Evolutionary conservation across 2,113 vertebrate species (phyloP).

Genomic region (Uria lomvia): DNA sequence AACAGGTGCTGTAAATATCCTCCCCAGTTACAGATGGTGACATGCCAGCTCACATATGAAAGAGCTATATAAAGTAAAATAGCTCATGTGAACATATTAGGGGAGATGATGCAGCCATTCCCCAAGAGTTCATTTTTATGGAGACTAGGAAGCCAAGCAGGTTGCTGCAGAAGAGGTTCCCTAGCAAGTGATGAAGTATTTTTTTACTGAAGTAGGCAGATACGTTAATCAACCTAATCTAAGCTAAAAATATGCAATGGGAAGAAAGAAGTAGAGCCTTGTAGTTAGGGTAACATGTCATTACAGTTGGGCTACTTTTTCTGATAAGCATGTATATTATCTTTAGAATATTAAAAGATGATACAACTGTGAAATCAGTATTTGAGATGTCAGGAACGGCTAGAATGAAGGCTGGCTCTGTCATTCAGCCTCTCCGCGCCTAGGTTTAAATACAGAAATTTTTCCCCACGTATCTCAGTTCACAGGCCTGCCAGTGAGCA

Average conservation of each 20-base stretch:
- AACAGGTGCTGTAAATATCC: conserved; percentile 15
- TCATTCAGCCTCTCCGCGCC: not conserved
- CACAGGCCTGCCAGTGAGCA: not conserved
- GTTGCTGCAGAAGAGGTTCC: not conserved
- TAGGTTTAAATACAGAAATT: not conserved
- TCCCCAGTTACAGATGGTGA: not conserved
- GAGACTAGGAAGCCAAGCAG: not conserved
- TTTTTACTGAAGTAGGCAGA: not conserved
- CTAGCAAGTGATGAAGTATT: not conserved
- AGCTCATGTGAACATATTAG: not conserved
- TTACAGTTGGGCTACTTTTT: not conserved
- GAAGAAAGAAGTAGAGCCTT: not conserved
- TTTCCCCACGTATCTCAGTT: not conserved
- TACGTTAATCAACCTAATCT: not conserved
- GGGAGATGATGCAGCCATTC: not conserved
- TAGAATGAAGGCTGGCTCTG: not conserved
- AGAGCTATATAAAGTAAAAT: not conserved
- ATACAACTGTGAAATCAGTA: not conserved
- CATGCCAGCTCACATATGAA: not conserved
- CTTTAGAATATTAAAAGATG: not conserved
- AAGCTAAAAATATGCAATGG: not conserved
- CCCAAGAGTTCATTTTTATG: not conserved
- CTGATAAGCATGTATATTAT: not conserved
- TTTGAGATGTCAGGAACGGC: not conserved
- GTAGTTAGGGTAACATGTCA: not conserved